A percentile compares a stretch with the other conserved stretches of the same genome.
Evolutionary conservation across 1,140 invertebrate species (phyloP).

Genomic region (Drosophila kohkoa): DNA sequence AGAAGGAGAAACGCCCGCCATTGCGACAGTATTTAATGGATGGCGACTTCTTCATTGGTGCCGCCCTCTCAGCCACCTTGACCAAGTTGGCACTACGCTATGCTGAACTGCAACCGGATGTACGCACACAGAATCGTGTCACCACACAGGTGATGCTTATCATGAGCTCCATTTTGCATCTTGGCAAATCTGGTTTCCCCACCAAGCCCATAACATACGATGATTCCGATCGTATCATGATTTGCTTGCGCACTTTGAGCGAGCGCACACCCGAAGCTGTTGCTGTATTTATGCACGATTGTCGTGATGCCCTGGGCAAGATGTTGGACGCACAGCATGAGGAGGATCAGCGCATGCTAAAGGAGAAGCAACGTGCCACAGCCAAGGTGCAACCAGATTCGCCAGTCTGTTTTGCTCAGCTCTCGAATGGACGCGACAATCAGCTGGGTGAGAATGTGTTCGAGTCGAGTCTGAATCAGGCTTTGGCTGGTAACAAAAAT

Average conservation of each 20-base stretch:
- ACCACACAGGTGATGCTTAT: constrained; percentile 95
- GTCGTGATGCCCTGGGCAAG: constrained; percentile 92
- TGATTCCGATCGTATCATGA: constrained; percentile 95
- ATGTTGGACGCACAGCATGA: constrained; percentile 95
- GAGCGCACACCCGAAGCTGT: constrained; percentile 90
- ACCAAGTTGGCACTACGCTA: constrained; percentile 94
- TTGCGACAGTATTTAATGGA: constrained; percentile 95
- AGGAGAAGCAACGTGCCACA: constrained; percentile 89
- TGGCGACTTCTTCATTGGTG: constrained; percentile 98
- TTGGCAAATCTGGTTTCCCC: constrained; percentile 91
- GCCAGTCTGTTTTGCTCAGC: constrained; percentile 94
- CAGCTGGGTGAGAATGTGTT: constrained; percentile 96
- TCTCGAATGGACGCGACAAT: constrained; percentile 89
- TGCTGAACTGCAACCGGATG: constrained; percentile 66
- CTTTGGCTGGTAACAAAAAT: constrained; percentile 89
- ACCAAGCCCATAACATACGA: constrained; percentile 96
- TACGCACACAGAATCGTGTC: constrained; percentile 88
- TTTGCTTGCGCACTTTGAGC: constrained; percentile 93
- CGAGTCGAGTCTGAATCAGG: constrained; percentile 97
- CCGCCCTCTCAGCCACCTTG: constrained; percentile 95
- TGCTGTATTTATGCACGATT: constrained; percentile 92
- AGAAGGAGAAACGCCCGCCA: constrained; percentile 91
- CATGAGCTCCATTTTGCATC: constrained; percentile 93
- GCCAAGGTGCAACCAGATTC: constrained; percentile 93
- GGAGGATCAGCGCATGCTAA: constrained; percentile 79